These are phyloP conservation scores for Phenganax stokvisi DNA, from an alignment of 92 coral and sea anemone genomes.

Conservation along the genomic window DNA sequence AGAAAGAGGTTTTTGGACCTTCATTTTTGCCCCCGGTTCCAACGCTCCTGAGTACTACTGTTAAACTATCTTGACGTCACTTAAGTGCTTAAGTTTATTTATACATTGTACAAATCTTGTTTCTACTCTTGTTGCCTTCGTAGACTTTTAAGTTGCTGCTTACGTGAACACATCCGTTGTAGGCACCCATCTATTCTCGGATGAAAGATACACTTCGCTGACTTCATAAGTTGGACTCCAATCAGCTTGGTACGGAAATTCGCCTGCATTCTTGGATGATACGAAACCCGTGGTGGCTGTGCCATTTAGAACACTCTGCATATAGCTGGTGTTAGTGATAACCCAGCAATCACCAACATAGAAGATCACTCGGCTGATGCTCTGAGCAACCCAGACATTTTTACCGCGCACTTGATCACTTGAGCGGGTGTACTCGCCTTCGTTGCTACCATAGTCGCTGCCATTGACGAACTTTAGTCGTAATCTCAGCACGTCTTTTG, in stretches of 20 bases:
- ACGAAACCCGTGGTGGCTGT: slow-evolving; percentile 16
- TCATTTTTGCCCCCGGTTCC: no score
- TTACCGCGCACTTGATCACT: slow-evolving; percentile 30
- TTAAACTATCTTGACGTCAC: no score
- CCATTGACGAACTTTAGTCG: not conserved
- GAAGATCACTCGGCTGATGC: slow-evolving; percentile 38
- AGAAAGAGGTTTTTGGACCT: no score
- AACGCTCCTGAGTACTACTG: no score
- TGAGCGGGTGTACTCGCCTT: slow-evolving; percentile 28
- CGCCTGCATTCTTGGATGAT: not conserved
- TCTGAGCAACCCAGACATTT: slow-evolving; percentile 27
- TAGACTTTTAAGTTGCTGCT: no score
- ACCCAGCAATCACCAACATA: slow-evolving; percentile 27
- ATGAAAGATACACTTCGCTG: slow-evolving; percentile 25
- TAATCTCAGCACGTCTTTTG: not conserved
- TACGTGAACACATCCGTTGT: not conserved
- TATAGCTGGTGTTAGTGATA: slow-evolving; percentile 23
- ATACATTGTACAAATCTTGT: no score
- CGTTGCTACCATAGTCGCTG: not conserved
- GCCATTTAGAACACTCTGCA: slow-evolving; percentile 25
- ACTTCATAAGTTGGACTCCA: slow-evolving; percentile 34
- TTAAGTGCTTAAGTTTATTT: no score
- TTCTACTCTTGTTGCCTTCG: no score
- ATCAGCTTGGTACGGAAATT: slow-evolving; percentile 33
- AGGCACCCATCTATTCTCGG: not conserved